These are phyloP conservation scores for Phymatocera aterrima DNA, from an alignment of 2,888 invertebrate genomes.

Conservation along the genomic window DNA sequence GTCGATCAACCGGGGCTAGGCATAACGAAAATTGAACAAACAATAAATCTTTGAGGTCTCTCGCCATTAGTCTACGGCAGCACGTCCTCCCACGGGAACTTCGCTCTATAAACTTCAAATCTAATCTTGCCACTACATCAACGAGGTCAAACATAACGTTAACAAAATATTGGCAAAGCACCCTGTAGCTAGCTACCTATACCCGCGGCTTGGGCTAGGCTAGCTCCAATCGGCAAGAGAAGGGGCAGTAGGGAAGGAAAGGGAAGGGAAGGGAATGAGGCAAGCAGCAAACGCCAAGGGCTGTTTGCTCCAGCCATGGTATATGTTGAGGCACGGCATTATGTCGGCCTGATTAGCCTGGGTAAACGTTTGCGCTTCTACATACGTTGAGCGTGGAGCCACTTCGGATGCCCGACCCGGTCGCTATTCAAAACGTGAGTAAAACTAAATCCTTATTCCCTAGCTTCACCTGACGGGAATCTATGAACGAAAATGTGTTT, in stretches of 20 bases:
- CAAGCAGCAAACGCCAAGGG: constrained; percentile 63
- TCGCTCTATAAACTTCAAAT: constrained; percentile 73
- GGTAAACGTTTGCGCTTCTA: constrained; percentile 72
- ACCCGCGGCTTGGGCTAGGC: constrained; percentile 23
- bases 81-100: constrained; percentile 59
- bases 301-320: constrained; percentile 66
- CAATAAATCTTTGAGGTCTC: neutral
- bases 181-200: constrained; percentile 30
- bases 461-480: neutral
- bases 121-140: constrained; percentile 72
- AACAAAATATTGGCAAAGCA: constrained; percentile 69
- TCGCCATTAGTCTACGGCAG: constrained; percentile 16
- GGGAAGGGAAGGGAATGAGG: constrained; percentile 27
- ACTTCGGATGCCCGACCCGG: constrained; percentile 25
- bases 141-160: constrained; percentile 65
- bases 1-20: neutral
- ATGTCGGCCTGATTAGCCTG: constrained; percentile 73
- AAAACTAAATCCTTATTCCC: neutral
- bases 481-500: too few species aligned
- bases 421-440: constrained; percentile 8
- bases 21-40: neutral
- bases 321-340: constrained; percentile 68
- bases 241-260: constrained; percentile 32
- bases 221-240: constrained; percentile 37
- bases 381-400: constrained; percentile 52